A percentile compares a stretch with the other conserved stretches of the same genome.
phyloP scores from a whole-genome alignment of 2,797 vertebrate genomes.

The Coreius guichenoti region DNA sequence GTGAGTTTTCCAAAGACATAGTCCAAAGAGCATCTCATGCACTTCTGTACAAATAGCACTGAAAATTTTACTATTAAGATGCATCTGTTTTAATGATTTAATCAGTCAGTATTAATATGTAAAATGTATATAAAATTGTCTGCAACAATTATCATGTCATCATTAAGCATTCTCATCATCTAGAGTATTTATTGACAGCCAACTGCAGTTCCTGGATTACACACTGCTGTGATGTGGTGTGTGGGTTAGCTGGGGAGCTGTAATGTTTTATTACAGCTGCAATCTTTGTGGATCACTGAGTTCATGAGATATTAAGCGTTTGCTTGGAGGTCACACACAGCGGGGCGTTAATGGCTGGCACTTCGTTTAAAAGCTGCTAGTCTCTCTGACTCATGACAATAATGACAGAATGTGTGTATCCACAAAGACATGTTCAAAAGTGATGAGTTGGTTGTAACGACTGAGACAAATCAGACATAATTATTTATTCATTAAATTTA shows the following conservation, averaged over 20 bases:
- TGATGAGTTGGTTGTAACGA: not conserved
- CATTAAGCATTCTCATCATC: not conserved
- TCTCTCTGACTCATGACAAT: conserved; percentile 25
- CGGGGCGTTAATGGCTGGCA: conserved; percentile 1
- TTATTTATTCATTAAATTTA: too few species aligned
- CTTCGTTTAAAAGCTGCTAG: conserved; percentile 28
- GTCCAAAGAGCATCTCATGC: not conserved
- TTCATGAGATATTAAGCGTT: conserved; percentile 38
- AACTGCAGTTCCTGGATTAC: conserved; percentile 18
- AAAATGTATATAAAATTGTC: not conserved
- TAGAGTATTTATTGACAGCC: not conserved
- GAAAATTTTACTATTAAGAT: not conserved
- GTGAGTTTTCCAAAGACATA: not conserved
- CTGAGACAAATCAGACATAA: too few species aligned
- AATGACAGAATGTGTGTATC: conserved; percentile 25
- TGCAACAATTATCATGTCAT: conserved; percentile 3
- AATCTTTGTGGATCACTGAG: conserved; percentile 41
- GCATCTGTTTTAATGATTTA: not conserved
- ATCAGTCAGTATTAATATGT: not conserved
- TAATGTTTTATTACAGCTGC: conserved; percentile 47
- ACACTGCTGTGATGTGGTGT: conserved; percentile 18
- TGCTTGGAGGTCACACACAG: conserved; percentile 31
- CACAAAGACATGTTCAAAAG: conserved; percentile 2
- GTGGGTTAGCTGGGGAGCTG: not conserved
- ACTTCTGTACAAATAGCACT: not conserved